Evolutionary conservation across 2,113 vertebrate species (phyloP).

Genomic region (Tragelaphus strepsiceros): DNA sequence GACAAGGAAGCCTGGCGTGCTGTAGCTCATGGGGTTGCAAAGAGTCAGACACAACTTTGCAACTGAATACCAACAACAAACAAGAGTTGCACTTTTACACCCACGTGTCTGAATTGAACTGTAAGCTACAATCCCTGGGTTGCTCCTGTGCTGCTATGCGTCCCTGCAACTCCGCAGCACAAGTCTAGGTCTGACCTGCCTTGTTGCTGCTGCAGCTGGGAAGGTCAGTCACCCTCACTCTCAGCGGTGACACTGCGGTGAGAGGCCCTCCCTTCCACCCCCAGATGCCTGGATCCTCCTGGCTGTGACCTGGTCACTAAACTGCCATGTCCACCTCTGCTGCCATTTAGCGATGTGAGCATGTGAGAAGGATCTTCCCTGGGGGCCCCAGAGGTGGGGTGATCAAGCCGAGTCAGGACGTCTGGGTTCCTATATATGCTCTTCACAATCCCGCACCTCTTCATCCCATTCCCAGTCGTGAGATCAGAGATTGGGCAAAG

Average conservation of each 20-base stretch:
- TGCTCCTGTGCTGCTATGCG: background rate
- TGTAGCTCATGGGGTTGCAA: background rate
- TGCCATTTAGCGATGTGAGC: background rate
- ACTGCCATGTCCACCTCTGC: background rate
- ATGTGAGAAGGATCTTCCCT: background rate
- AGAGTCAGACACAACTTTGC: background rate
- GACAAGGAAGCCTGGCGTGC: background rate
- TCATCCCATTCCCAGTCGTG: background rate
- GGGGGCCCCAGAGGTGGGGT: background rate
- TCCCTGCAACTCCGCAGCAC: background rate
- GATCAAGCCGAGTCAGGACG: background rate
- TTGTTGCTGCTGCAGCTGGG: background rate
- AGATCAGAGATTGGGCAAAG: background rate
- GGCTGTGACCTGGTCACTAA: background rate
- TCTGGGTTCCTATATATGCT: background rate
- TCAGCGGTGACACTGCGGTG: background rate
- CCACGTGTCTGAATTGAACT: background rate
- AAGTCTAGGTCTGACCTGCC: background rate
- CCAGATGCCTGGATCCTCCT: background rate
- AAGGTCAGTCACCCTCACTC: too few species aligned
- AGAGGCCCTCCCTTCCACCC: background rate
- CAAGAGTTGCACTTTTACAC: background rate
- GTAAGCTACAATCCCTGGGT: background rate
- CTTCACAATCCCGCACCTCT: background rate
- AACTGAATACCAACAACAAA: background rate